Base-by-base conservation (phyloP, 35 echinoderm and acorn worm genomes). In the Patiria miniata region DNA sequence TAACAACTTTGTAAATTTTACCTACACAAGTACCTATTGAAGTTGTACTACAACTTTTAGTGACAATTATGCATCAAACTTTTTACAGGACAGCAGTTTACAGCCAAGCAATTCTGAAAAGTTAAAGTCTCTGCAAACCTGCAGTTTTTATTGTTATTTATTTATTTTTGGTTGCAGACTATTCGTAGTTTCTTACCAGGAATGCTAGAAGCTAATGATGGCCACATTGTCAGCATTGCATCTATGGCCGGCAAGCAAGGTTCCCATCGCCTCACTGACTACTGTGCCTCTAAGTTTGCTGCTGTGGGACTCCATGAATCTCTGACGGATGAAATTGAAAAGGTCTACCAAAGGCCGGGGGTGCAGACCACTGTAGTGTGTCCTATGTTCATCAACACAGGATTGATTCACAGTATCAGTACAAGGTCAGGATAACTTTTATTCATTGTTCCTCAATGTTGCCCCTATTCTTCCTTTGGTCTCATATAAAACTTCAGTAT, bases 221-320 rank as follows among this genome's bases (percentile, higher is more conserved):
- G 94, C n/a, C 94, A 96, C 34, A 80, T 96, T 33, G 94, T 96
- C 1, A 73, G 83, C 39, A 92, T 92, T 29, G 79, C 86, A 5
- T 96, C 94, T 1, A 78, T 77, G 16, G 90, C 88, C 33, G 94
- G 94, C 36, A 82, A 89, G 51, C 44, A 61, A 15, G 94, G 90
- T 0, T 76, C 51, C 51, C 86, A 87, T 76, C 84, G 86, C 4
- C 44, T 97, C 12, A 77, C 85, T 2, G 95, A 97, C 60, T 97
- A 97, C 77, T 30, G 85, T 7, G 91, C 95, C 39, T 93, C 95
- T 14, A 97, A 97, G 83, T 93, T 90, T 85, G 95, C 87, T 15
- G 81, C 78, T 0, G 30, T 93, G 0, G 95, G 95, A 8, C 56
- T 97, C 34, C 85, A 93, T 38, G 95, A 97, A 86, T 52, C 95